These are phyloP conservation scores for Zophobas atratus DNA, from an alignment of 1,140 invertebrate species.

Conservation along the genomic window DNA sequence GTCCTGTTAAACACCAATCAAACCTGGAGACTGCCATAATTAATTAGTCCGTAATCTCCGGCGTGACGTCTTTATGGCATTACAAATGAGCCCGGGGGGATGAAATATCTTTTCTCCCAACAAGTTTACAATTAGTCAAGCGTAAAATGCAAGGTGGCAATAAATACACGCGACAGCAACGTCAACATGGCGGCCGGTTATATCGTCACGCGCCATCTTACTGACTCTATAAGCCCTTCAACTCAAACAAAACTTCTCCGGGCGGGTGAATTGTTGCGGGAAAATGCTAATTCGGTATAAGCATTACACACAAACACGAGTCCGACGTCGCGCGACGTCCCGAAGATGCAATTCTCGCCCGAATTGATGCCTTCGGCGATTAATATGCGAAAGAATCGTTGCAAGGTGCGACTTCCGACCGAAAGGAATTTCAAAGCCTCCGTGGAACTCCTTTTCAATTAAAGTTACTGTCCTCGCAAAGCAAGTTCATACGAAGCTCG, in stretches of 20 bases:
- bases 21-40: constrained; percentile 11
- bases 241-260: constrained; percentile 44
- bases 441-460: constrained; percentile 24
- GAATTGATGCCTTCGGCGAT: constrained; percentile 11
- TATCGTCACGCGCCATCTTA: constrained; percentile 51
- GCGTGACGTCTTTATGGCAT: constrained; percentile 31
- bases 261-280: constrained; percentile 44
- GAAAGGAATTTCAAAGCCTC: constrained; percentile 23
- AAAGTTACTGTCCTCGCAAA: constrained; percentile 25
- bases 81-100: constrained; percentile 25
- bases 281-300: constrained; percentile 48
- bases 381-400: background rate
- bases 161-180: constrained; percentile 25
- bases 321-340: constrained; percentile 7
- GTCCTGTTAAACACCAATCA: constrained; percentile 7
- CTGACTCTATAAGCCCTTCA: constrained; percentile 45
- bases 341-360: constrained; percentile 19
- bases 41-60: constrained; percentile 19
- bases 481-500: background rate
- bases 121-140: constrained; percentile 37
- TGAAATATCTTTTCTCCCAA: constrained; percentile 38
- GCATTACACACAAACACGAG: constrained; percentile 43
- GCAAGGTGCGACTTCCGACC: background rate
- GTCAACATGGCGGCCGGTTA: constrained; percentile 39
- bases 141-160: constrained; percentile 36